These are phyloP conservation scores for Tipula helvola DNA, from an alignment of 2,888 invertebrate species.

Conservation along the genomic window DNA sequence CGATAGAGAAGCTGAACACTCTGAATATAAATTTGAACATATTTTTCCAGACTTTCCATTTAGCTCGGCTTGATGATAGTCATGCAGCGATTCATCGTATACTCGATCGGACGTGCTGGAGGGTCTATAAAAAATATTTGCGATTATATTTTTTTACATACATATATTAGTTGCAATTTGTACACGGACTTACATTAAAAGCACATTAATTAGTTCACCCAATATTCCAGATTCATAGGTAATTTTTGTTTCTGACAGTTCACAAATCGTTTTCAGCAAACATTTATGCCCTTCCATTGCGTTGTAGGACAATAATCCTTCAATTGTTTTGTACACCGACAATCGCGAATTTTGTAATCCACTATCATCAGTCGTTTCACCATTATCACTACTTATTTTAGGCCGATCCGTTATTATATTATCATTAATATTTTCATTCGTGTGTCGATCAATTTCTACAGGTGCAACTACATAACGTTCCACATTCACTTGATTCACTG, in stretches of 20 bases:
- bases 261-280: constrained; percentile 62
- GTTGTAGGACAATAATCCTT: neutral
- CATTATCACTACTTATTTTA: neutral
- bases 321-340: neutral
- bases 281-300: constrained; percentile 46
- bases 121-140: constrained; percentile 39
- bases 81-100: constrained; percentile 52
- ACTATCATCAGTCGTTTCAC: neutral
- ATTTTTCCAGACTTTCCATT: constrained; percentile 40
- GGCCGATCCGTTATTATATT: neutral
- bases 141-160: neutral
- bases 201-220: constrained; percentile 60
- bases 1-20: neutral
- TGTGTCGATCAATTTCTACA: neutral
- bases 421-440: neutral
- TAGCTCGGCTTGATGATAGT: constrained; percentile 60
- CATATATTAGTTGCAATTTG: neutral
- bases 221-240: constrained; percentile 56
- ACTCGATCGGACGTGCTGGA: constrained; percentile 55
- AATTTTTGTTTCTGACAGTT: constrained; percentile 56
- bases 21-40: constrained; percentile 18
- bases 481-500: neutral
- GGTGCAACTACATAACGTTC: neutral
- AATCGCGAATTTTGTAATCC: neutral
- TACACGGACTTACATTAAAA: constrained; percentile 47